These are phyloP conservation scores for Exocentrus adspersus DNA, from an alignment of 2,888 invertebrate genomes.

Conservation along the genomic window DNA sequence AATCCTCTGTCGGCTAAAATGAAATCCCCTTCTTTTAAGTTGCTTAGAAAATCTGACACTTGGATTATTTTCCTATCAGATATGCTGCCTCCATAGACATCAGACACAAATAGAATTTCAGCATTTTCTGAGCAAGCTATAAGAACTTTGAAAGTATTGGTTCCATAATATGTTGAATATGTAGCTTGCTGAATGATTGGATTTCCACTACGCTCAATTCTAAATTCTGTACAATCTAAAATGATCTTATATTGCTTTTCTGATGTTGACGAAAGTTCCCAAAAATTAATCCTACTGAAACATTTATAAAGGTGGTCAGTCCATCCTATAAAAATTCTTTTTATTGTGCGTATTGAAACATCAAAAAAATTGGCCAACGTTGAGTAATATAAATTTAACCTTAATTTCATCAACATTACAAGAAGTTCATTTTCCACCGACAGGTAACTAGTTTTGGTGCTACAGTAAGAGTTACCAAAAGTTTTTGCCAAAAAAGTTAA, in stretches of 20 bases:
- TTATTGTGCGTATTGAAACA: background rate
- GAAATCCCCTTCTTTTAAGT: conserved; percentile 12
- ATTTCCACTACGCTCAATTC: conserved; percentile 19
- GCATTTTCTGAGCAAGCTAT: conserved; percentile 24
- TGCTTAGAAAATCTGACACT: conserved; percentile 19
- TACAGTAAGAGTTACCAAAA: background rate
- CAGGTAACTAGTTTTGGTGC: background rate
- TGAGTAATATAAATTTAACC: conserved; percentile 1
- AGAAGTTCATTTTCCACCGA: background rate
- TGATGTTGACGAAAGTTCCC: too few species aligned
- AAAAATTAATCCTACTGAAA: background rate
- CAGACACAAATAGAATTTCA: conserved; percentile 18
- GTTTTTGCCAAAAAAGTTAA: background rate
- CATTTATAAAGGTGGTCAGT: conserved; percentile 1
- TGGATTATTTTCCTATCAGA: conserved; percentile 26
- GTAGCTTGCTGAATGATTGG: conserved; percentile 28
- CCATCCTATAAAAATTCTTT: conserved; percentile 1
- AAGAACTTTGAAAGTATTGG: conserved; percentile 32
- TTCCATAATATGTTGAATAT: conserved; percentile 28
- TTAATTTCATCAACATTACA: conserved; percentile 1
- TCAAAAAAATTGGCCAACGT: conserved; percentile 5
- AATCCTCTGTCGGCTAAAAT: conserved; percentile 24
- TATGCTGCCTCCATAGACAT: conserved; percentile 26
- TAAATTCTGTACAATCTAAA: conserved; percentile 19
- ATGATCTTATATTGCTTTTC: background rate